Conservation (phyloP, 2,888 invertebrate species). For the Drosophila gaucha region DNA sequence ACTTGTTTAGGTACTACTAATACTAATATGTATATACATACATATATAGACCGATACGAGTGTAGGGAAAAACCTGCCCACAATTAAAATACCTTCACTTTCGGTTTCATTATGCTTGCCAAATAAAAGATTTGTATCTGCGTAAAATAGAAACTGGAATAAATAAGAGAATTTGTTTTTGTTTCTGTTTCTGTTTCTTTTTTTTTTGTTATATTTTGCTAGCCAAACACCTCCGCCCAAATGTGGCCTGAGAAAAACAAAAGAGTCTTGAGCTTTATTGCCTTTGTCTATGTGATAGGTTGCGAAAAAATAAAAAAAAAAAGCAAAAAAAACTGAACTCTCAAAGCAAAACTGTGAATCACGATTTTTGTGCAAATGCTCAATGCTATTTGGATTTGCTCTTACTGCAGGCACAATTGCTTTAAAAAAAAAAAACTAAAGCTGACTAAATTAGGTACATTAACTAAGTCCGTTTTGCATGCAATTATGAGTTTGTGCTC, state of each 20-base stretch:
- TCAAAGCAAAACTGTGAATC: constrained; percentile 57
- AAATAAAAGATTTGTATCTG: constrained; percentile 66
- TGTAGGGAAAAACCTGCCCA: constrained; percentile 60
- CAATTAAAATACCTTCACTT: constrained; percentile 72
- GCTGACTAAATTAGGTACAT: constrained; percentile 41
- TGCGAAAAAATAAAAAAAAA: constrained; percentile 32
- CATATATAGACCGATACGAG: background rate
- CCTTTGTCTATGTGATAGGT: constrained; percentile 55
- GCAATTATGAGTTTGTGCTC: constrained; percentile 34
- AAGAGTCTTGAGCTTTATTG: constrained; percentile 58
- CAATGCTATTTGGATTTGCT: constrained; percentile 33
- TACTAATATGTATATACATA: background rate
- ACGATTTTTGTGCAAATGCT: constrained; percentile 70
- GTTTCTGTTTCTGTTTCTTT: background rate
- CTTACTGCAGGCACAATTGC: constrained; percentile 39
- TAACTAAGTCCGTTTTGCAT: constrained; percentile 28
- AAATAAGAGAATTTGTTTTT: constrained; percentile 55
- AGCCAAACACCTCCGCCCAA: constrained; percentile 65
- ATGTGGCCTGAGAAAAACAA: constrained; percentile 59
- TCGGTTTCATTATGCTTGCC: constrained; percentile 63
- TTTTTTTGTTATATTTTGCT: constrained; percentile 35
- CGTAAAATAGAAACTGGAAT: constrained; percentile 59
- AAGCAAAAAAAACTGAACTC: background rate
- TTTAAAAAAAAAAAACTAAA: background rate
- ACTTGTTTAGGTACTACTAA: background rate